These are phyloP conservation scores for Gryllus longicercus DNA, from an alignment of 2,888 invertebrate genomes.

Conservation along the genomic window DNA sequence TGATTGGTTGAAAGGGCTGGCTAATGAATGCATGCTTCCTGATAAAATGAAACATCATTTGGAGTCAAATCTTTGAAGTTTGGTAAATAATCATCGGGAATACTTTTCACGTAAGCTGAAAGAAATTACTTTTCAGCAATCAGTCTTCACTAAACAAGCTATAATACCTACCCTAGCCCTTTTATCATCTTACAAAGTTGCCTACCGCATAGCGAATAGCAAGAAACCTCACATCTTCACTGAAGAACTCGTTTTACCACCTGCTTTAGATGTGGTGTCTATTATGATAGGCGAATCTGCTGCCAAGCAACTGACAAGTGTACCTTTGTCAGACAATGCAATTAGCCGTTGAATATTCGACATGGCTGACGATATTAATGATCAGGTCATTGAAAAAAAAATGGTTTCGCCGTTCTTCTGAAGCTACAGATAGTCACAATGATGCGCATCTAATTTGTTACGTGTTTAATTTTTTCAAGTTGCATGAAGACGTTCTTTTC, in stretches of 20 bases:
- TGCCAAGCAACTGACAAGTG: constrained; percentile 19
- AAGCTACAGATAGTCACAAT: constrained; percentile 18
- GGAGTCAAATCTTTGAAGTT: neutral
- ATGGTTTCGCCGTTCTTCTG: no score
- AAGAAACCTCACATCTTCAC: constrained; percentile 18
- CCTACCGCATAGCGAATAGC: neutral
- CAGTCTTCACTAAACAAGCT: neutral
- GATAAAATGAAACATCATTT: constrained; percentile 20
- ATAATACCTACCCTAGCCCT: neutral
- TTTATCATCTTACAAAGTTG: constrained; percentile 18
- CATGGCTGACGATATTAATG: constrained; percentile 22
- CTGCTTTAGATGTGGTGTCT: constrained; percentile 18
- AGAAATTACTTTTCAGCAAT: neutral
- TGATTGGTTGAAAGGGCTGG: neutral
- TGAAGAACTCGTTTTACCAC: neutral
- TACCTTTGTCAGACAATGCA: constrained; percentile 23
- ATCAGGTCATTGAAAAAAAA: neutral
- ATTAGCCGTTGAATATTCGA: constrained; percentile 2
- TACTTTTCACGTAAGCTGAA: neutral
- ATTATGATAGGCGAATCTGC: constrained; percentile 25
- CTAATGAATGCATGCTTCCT: constrained; percentile 4
- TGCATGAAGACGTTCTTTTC: constrained; percentile 11
- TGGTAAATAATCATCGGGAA: constrained; percentile 20
- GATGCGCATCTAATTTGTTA: constrained; percentile 26
- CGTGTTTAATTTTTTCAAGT: neutral